Conservation (phyloP, 2,888 invertebrate species). For the Drosophila mettleri region DNA sequence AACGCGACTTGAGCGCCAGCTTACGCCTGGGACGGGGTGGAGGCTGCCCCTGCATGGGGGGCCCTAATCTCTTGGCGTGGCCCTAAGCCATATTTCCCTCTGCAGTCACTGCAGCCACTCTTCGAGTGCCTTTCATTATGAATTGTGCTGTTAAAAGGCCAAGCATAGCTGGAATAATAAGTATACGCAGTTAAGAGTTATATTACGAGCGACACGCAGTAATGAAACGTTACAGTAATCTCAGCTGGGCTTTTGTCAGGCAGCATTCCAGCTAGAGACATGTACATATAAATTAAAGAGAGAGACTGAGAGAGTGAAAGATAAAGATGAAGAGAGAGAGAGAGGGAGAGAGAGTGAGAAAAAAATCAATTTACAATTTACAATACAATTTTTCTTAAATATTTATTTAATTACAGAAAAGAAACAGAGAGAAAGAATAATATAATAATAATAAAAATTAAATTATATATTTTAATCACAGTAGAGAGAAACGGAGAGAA, state of each 20-base stretch:
- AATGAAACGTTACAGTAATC: conserved; percentile 5
- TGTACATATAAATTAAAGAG: background rate
- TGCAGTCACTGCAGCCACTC: background rate
- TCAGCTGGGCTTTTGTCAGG: conserved; percentile 4
- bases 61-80: conserved; percentile 25
- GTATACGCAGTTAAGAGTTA: conserved; percentile 4
- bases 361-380: too few species aligned
- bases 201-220: background rate
- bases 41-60: background rate
- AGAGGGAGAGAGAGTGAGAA: too few species aligned
- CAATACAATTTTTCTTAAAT: too few species aligned
- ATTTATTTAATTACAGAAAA: too few species aligned
- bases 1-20: conserved; percentile 22
- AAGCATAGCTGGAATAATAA: conserved; percentile 5
- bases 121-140: conserved; percentile 16
- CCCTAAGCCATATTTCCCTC: conserved; percentile 12
- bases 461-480: too few species aligned
- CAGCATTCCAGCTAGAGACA: background rate
- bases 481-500: too few species aligned
- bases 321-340: background rate
- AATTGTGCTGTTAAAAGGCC: conserved; percentile 3
- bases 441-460: too few species aligned
- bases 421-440: too few species aligned
- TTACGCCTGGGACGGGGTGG: conserved; percentile 17
- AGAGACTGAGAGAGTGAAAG: background rate